Evolutionary conservation across 2,113 vertebrate species (phyloP), one percentile per base, ranked within the genome.

Genomic region (Amazona guildingii): DNA sequence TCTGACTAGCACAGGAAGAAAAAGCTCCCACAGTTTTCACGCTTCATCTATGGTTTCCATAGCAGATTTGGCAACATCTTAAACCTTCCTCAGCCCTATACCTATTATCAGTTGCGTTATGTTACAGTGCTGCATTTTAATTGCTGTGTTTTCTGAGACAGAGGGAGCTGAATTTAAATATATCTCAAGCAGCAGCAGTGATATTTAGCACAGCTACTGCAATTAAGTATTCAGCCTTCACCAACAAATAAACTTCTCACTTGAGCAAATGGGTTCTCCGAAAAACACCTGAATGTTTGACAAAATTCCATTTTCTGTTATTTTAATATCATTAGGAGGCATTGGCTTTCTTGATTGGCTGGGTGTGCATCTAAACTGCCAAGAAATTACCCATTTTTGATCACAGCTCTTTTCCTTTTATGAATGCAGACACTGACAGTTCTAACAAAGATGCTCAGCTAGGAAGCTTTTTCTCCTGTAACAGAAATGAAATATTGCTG

Each of bases 161-260:
- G 94, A 97, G 95, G 96, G 95, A 97, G 90, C n/a, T 90, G 94
- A 88, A 95, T 97, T 96, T 97, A 97, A 98, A 97, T 96, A 97
- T 97, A 96, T 91, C 93, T 98, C 87, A 91, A 96, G 96, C 57
- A 28, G 88, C 83, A 94, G 89, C 70, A 96, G 95, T 97, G 97
- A 96, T 98, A 97, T 93, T 96, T 94, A 97, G 96, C 93, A 86
- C 82, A 97, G 94, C 86, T 79, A 93, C 94, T 95, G 95, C 97
- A 97, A 97, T 98, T 98, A 98, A 94, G 86, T 94, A 96, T 96
- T 96, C 49, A 62, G 79, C 81, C 92, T 94, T 73, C 3, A 15
- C 96, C 86, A 95, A 95, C 37, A 93, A 90, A 88, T 90, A 97
- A 91, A 91, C 87, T 95, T 97, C 91, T 94, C 95, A 94, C 72